Base-by-base conservation (phyloP, 2,888 invertebrate genomes). In the Deilephila elpenor region DNA sequence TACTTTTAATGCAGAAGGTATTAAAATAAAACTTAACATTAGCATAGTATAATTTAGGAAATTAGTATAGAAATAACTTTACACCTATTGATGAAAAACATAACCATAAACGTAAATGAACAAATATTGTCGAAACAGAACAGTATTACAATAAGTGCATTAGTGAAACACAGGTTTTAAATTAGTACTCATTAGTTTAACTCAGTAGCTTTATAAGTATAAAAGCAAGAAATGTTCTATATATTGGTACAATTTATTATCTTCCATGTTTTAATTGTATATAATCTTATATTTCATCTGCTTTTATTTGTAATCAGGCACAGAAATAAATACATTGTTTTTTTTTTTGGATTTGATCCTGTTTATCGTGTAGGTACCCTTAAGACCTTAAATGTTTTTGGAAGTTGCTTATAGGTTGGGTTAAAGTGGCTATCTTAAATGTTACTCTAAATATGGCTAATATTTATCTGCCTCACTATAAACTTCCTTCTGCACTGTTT, bases 11-110 rank as follows among this genome's bases (percentile, higher is more conserved):
- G 60, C 25, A 51, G 11, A 1, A 25, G 25, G 25, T 11, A 67
- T 62, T 62, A 32, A 34, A 62, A 62, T 34, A n/a, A 67, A 64
- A 20, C 19, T 64, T 37, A 64, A 64, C 20, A 51, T 51, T 29
- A 51, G 17, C 11, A 17, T 29, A 20, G 5, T 32, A 61, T 32
- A 17, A 29, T 14, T 56, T 56, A 56, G 61, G 32, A 32, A 17
- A 34, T 61, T 44, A 67, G 67, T 20, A 25, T 51, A 67, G 20
- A 51, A 67, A 67, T 32, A n/a, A 56, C 19, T 37, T 64, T 37
- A 44, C 44, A 25, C 44, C n/a, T 6, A 20, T 56, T 25, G 67
- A 67, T 25, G 5, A 67, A 67, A 67, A 25, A 51, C 17, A 61
- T 34, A 34, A 19, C 61, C 32, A 61, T 67, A 51, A 51, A 25